Evolutionary conservation across 2,797 vertebrate species (phyloP).

Genomic region (Sebastes ruberrimus): DNA sequence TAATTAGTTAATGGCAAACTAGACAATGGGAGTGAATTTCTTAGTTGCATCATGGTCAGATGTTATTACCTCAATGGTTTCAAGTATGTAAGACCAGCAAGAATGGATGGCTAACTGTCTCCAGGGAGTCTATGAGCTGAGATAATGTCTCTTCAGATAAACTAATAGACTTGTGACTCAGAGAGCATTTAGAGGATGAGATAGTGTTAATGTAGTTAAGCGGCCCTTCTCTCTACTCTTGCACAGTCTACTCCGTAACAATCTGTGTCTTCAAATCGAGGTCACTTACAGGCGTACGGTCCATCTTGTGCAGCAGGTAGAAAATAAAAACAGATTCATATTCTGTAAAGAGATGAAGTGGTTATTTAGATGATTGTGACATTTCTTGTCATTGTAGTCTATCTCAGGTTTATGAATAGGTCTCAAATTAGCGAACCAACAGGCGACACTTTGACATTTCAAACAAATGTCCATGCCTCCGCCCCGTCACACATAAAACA

Average conservation of each 20-base stretch:
- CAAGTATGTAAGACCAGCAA: background rate
- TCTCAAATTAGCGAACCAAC: background rate
- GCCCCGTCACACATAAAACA: background rate
- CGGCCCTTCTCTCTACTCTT: background rate
- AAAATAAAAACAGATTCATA: background rate
- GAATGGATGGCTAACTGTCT: background rate
- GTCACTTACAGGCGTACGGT: background rate
- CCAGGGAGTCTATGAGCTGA: conserved; percentile 31
- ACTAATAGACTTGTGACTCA: conserved; percentile 36
- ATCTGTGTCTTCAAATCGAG: background rate
- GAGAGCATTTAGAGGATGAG: conserved; percentile 39
- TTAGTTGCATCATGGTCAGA: background rate
- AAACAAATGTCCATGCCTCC: background rate
- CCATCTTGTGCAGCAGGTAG: background rate
- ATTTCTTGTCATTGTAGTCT: background rate
- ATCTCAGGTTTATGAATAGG: background rate
- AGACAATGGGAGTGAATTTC: background rate
- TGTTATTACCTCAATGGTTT: background rate
- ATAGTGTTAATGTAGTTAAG: conserved; percentile 5
- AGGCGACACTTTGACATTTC: conserved; percentile 5
- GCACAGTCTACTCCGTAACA: background rate
- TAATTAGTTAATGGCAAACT: background rate
- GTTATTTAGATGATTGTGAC: background rate
- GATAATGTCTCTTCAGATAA: conserved; percentile 37
- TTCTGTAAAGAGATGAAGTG: background rate